phyloP scores from a whole-genome alignment of 1,140 invertebrate species.

The Drosophila elegans region DNA sequence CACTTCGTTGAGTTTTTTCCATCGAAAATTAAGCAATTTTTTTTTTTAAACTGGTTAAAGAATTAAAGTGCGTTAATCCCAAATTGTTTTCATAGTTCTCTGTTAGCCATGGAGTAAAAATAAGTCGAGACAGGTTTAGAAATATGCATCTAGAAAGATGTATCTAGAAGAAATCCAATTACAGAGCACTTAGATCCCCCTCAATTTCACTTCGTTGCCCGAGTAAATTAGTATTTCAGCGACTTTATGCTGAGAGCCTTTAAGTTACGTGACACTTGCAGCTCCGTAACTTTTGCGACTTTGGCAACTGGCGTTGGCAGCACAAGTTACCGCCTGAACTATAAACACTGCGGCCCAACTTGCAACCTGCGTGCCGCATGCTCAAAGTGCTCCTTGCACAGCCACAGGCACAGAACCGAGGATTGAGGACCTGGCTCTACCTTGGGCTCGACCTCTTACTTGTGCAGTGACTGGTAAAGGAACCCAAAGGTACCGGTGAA shows the following conservation, averaged over 20 bases:
- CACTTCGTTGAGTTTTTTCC: too few relatives aligned
- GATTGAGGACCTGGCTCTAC: conserved; percentile 3
- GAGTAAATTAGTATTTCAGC: conserved; percentile 26
- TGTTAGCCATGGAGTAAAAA: neutral
- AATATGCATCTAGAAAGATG: neutral
- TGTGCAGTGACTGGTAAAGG: conserved; percentile 25
- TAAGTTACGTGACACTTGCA: conserved; percentile 39
- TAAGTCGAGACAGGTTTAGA: neutral
- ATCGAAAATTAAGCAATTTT: too few relatives aligned
- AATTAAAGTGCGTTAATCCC: too few relatives aligned
- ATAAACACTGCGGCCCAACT: conserved; percentile 23
- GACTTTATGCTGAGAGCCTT: conserved; percentile 18
- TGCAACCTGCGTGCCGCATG: conserved; percentile 30
- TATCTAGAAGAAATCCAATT: conserved; percentile 14
- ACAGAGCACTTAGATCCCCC: conserved; percentile 17
- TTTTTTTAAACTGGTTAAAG: too few relatives aligned
- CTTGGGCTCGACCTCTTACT: conserved; percentile 10
- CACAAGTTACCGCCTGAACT: conserved; percentile 25
- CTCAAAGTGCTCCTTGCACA: conserved; percentile 7
- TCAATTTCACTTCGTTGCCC: conserved; percentile 2
- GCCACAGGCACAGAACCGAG: too few relatives aligned
- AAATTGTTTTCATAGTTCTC: too few relatives aligned
- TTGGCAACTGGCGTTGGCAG: conserved; percentile 34
- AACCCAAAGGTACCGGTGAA: conserved; percentile 9
- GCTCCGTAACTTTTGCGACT: conserved; percentile 26